Evolutionary conservation across 2,797 vertebrate genomes (phyloP).

Genomic region (Lophius americanus): DNA sequence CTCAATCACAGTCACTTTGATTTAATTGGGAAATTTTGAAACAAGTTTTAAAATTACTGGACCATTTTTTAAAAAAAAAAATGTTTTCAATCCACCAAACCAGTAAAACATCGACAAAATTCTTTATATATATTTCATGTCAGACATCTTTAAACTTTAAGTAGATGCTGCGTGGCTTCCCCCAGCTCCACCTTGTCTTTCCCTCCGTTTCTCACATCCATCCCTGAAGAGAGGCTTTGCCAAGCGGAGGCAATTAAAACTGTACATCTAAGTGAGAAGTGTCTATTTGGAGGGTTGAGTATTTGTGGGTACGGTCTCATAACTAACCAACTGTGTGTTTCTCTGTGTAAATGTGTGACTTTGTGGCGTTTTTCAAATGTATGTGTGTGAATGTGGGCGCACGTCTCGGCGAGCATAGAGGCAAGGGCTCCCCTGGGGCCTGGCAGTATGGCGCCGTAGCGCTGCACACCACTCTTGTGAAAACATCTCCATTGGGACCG

Average conservation of each 20-base stretch:
- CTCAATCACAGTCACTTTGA: conserved; percentile 55
- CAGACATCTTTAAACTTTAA: conserved; percentile 40
- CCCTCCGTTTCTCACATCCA: conserved; percentile 57
- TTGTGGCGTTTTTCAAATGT: conserved; percentile 54
- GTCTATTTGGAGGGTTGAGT: conserved; percentile 44
- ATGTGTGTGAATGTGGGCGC: conserved; percentile 33
- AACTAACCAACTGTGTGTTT: conserved; percentile 39
- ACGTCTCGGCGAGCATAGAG: conserved; percentile 54
- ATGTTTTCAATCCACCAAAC: conserved; percentile 18
- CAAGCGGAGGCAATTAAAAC: conserved; percentile 82
- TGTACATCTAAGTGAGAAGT: conserved; percentile 76
- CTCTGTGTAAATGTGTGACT: conserved; percentile 70
- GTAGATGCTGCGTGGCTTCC: conserved; percentile 44
- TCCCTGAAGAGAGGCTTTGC: conserved; percentile 67
- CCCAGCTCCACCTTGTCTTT: conserved; percentile 32
- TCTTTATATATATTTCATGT: conserved; percentile 19
- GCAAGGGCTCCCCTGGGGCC: conserved; percentile 78
- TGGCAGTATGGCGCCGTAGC: conserved; percentile 78
- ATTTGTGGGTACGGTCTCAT: conserved; percentile 46
- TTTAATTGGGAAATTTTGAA: conserved; percentile 56
- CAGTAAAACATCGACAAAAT: conserved; percentile 7
- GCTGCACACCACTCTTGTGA: conserved; percentile 74
- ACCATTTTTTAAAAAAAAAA: conserved; percentile 25
- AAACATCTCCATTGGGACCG: conserved; percentile 76
- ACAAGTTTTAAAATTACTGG: conserved; percentile 35